Percentiles rank a stretch among this genome's conserved stretches.
Conservation (phyloP, 2,797 vertebrate species). For the Caiman crocodilus region DNA sequence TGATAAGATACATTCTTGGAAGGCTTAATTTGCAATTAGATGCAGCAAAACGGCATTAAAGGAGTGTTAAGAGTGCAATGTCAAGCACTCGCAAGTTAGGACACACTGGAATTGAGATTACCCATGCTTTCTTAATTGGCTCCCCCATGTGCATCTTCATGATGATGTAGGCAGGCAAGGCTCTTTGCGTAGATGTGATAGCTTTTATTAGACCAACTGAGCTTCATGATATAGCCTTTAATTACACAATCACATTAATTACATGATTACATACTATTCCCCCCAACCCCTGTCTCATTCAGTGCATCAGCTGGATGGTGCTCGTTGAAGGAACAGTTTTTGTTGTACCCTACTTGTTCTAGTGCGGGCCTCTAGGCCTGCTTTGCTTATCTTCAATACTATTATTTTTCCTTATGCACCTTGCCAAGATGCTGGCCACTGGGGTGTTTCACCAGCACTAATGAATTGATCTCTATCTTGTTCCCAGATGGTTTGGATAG, state of each 20-base stretch:
- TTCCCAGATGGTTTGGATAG: too few species aligned
- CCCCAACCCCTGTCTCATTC: conserved; percentile 24
- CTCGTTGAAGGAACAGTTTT: conserved; percentile 21
- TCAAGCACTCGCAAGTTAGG: not conserved
- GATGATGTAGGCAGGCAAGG: not conserved
- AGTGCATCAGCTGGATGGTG: conserved; percentile 13
- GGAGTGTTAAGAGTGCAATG: not conserved
- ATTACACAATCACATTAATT: conserved; percentile 28
- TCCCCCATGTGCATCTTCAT: not conserved
- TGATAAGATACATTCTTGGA: not conserved
- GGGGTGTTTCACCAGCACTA: not conserved
- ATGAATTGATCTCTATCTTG: not conserved
- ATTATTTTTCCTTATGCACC: not conserved
- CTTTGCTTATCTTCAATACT: conserved; percentile 14
- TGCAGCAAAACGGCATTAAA: not conserved
- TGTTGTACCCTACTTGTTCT: not conserved
- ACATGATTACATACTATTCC: not conserved
- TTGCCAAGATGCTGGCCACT: not conserved
- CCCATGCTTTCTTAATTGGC: not conserved
- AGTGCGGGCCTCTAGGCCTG: not conserved
- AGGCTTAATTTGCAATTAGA: not conserved
- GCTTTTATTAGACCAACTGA: too few species aligned
- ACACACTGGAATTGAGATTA: not conserved
- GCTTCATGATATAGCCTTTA: not conserved
- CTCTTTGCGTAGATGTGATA: too few species aligned